Base-by-base conservation (phyloP, 2,888 invertebrate genomes). In the Drosophila prolongata region DNA sequence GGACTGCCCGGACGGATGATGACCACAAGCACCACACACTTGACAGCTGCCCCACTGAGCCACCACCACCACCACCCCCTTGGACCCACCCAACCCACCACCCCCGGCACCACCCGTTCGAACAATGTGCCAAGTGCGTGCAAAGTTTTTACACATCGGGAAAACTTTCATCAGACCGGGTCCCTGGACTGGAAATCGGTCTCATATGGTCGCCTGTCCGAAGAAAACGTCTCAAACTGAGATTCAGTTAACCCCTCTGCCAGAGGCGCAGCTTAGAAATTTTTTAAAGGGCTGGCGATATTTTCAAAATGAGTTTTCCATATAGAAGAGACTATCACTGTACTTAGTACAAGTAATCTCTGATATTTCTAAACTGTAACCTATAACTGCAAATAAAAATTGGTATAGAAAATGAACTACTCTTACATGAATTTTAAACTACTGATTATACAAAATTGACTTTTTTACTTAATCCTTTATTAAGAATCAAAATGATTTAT, bases 91-190 rank as follows among this genome's bases (percentile, higher is more conserved):
- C 5, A 37, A 1, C 16, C 42, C 6, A 6, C 14, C 6, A 43
- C 24, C 27, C 42, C 19, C 55, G 34, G 4, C 30, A 10, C 53
- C 59, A 6, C 13, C 46, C 35, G 1, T 16, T 37, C 16, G 44
- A 58, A 72, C 67, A 72, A 72, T 66, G 67, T 72, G 75, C 67
- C 75, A 68, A 70, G 75, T 72, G 72, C 75, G 58, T 74, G 72
- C 49, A 72, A 75, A 74, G 72, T 72, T 72, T 67, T 71, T 53
- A 50, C 64, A 64, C 72, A 72, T 70, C 37, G 64, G 64, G 65
- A 53, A 53, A 69, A 70, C 64, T 70, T 70, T 70, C 72, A 55
- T 42, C 70, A 43, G 30, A 14, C 4, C 9, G 62, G 24, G 27
- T 42, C 30, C 44, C 44, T 10, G 10, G 9, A 6, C 16, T 46